Evolutionary conservation across 1,140 invertebrate genomes (phyloP).

Genomic region (Harpegnathos saltator): DNA sequence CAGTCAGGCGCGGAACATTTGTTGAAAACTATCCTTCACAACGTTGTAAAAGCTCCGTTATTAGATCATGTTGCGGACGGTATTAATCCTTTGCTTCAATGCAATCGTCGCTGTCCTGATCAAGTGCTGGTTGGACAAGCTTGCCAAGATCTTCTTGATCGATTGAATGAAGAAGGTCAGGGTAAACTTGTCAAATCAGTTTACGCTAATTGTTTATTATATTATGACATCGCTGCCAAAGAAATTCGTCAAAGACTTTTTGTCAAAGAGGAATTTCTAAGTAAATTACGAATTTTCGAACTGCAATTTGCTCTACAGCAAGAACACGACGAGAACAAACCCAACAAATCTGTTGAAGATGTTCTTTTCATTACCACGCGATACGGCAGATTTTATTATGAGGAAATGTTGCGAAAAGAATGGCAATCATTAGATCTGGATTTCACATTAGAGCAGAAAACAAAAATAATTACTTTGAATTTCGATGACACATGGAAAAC

Average conservation of each 20-base stretch:
- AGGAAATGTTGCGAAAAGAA: background rate
- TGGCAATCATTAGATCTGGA: background rate
- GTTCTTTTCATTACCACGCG: background rate
- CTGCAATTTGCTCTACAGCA: background rate
- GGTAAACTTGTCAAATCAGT: background rate
- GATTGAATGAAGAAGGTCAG: too few species aligned
- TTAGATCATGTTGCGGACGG: background rate
- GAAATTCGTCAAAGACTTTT: slow-evolving; percentile 11
- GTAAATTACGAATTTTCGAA: slow-evolving; percentile 2
- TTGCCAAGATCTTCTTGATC: slow-evolving; percentile 6
- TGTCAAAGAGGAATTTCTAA: background rate
- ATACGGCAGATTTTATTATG: slow-evolving; percentile 8
- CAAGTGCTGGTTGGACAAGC: background rate
- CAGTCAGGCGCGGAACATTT: background rate
- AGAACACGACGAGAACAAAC: too few species aligned
- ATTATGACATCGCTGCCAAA: background rate
- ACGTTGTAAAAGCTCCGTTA: background rate
- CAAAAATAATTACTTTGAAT: background rate
- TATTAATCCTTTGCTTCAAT: slow-evolving; percentile 3
- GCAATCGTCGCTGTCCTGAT: background rate
- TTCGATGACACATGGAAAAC: slow-evolving; percentile 2
- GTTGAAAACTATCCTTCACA: slow-evolving; percentile 1
- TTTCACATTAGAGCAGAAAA: background rate
- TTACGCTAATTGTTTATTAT: background rate
- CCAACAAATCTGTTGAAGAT: too few species aligned